Percentiles rank a stretch among this genome's conserved stretches.
These are phyloP conservation scores for Drosophila melanogaster DNA, from an alignment of 1,140 invertebrate species.

Conservation along the genomic window DNA sequence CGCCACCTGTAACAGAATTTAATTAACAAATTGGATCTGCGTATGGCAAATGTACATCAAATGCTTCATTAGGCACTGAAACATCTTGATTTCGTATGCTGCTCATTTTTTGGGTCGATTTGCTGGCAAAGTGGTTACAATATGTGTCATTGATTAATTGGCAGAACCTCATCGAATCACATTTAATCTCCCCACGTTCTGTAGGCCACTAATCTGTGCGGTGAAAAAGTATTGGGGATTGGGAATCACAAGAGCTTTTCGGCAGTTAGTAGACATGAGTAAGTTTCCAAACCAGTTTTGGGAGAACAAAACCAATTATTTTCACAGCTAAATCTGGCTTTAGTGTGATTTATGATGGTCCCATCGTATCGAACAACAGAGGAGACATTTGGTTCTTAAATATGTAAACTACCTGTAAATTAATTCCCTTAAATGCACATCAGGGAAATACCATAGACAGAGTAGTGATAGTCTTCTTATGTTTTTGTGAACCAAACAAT, in stretches of 20 bases:
- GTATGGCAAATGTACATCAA: constrained; percentile 54
- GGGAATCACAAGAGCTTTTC: constrained; percentile 29
- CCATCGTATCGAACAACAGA: background rate
- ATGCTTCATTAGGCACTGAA: constrained; percentile 66
- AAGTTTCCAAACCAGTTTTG: constrained; percentile 18
- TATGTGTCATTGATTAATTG: constrained; percentile 66
- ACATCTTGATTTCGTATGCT: constrained; percentile 44
- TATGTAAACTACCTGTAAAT: constrained; percentile 1
- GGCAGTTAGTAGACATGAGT: constrained; percentile 34
- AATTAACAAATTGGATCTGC: constrained; percentile 71
- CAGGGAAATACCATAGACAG: background rate
- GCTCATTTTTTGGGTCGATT: constrained; percentile 19
- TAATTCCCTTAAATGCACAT: constrained; percentile 16
- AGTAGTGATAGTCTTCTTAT: constrained; percentile 34
- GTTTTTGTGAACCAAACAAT: background rate
- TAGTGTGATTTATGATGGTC: constrained; percentile 30
- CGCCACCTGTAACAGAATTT: constrained; percentile 59
- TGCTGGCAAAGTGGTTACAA: constrained; percentile 39
- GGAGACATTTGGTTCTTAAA: constrained; percentile 14
- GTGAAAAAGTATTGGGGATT: constrained; percentile 13
- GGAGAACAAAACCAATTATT: constrained; percentile 32
- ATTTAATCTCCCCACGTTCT: constrained; percentile 25
- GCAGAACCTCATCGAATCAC: constrained; percentile 23
- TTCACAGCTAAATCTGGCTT: constrained; percentile 6
- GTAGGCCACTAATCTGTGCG: constrained; percentile 19